Base-by-base conservation (phyloP, 2,113 vertebrate genomes). In the Macrotis lagotis region DNA sequence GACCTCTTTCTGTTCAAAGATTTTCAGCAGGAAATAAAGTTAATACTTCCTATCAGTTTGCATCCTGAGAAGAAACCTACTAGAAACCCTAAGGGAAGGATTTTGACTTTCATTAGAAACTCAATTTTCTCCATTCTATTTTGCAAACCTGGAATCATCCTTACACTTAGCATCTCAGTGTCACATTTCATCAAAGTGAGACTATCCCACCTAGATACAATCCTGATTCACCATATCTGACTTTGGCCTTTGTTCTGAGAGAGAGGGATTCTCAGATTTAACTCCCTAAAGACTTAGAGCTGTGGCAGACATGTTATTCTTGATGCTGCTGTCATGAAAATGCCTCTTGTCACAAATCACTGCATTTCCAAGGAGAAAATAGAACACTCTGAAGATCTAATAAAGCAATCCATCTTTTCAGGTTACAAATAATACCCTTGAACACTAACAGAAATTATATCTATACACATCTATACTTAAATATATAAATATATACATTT, bases 171-270 rank as follows among this genome's bases (percentile, higher is more conserved):
- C 93, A 52, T 25, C 59, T 96, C 50, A 0, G 0, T 96, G 95
- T 98, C 92, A n/a, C n/a, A 90, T 94, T 95, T 97, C 94, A 97
- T 97, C 96, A 96, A 94, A 97, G 94, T 52, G 26, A 97, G 92
- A 51, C 88, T 66, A 3, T 92, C 95, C 95, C 91, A 92, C 3
- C 22, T 92, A 96, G 92, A 97, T 28, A 44, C 3, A 50, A 22
- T 66, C 96, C 96, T 59, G 74, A 97, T 48, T 8, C 66, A 5
- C 0, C 0, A 0, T 92, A 52, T 96, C 97, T 97, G 95, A 95
- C 0, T 90, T 93, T 89, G 4, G 7, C 50, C 25, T 91, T 92
- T 49, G 66, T 83, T 92, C 83, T 0, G 0, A 91, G 95, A 51
- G 95, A 51, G 96, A 93, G 49, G 66, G 97, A 59, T 91, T 94